phyloP scores from a whole-genome alignment of 92 coral and sea anemone genomes.

The Anthopleura xanthogrammica region DNA sequence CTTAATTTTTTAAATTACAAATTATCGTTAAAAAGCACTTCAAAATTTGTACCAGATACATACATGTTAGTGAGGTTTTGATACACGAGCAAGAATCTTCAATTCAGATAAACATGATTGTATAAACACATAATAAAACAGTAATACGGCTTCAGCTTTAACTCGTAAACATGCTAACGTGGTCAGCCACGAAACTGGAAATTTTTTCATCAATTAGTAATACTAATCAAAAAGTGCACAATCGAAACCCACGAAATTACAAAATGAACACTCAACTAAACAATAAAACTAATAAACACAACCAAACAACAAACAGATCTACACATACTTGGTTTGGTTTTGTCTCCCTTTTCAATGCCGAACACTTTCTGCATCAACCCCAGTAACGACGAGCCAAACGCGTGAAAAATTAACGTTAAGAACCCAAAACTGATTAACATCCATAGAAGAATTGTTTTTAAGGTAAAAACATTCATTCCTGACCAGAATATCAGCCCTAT shows the following conservation, averaged over 20 bases:
- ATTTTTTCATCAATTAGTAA: neutral
- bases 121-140: too few relatives aligned
- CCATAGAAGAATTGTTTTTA: conserved; percentile 76
- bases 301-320: conserved; percentile 27
- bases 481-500: conserved; percentile 62
- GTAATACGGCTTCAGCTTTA: neutral
- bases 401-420: conserved; percentile 72
- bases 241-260: neutral
- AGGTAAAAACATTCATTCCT: conserved; percentile 68
- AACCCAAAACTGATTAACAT: conserved; percentile 77
- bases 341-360: conserved; percentile 25
- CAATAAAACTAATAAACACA: neutral
- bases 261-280: neutral
- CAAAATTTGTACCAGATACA: too few relatives aligned
- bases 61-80: too few relatives aligned
- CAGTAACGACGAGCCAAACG: conserved; percentile 72
- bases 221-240: neutral
- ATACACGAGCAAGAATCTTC: too few relatives aligned
- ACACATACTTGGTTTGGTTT: conserved; percentile 17
- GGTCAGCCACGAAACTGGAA: neutral
- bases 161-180: too few relatives aligned
- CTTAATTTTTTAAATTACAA: neutral
- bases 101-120: too few relatives aligned
- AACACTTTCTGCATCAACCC: conserved; percentile 36
- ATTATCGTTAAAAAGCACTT: too few relatives aligned